These are phyloP conservation scores for Anolis apletophallus DNA, from an alignment of 2,797 vertebrate genomes.

Conservation along the genomic window DNA sequence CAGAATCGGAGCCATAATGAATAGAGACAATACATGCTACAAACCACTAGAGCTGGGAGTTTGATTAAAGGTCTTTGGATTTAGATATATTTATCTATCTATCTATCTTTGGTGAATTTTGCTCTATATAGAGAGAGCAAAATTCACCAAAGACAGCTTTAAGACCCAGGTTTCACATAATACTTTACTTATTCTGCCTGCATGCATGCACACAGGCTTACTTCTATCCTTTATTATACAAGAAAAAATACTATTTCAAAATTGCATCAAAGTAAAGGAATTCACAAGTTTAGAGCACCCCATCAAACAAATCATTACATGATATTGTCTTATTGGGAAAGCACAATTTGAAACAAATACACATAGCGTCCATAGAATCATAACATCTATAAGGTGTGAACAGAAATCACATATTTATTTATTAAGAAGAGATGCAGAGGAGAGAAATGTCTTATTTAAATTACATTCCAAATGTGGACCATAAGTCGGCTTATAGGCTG, in stretches of 20 bases:
- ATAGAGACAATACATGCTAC: not conserved
- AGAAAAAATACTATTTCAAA: not conserved
- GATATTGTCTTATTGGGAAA: not conserved
- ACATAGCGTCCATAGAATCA: not conserved
- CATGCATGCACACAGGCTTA: not conserved
- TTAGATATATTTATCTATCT: too few species aligned
- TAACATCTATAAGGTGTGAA: not conserved
- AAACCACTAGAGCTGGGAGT: not conserved
- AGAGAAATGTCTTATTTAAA: not conserved
- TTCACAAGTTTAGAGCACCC: not conserved
- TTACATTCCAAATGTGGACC: not conserved
- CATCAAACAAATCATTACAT: conserved; percentile 3
- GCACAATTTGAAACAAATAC: not conserved
- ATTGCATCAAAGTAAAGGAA: not conserved
- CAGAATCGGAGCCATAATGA: conserved; percentile 9
- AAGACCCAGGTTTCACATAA: not conserved
- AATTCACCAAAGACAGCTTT: not conserved
- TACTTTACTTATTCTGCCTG: not conserved
- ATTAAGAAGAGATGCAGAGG: not conserved
- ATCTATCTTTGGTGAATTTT: too few species aligned
- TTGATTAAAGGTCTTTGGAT: accelerated
- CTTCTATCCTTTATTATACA: conserved; percentile 14
- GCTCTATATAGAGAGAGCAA: too few species aligned
- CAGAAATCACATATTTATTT: not conserved
- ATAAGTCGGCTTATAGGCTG: not conserved